Conservation (phyloP, 2,113 vertebrate genomes). For the Cebidichthys violaceus region DNA sequence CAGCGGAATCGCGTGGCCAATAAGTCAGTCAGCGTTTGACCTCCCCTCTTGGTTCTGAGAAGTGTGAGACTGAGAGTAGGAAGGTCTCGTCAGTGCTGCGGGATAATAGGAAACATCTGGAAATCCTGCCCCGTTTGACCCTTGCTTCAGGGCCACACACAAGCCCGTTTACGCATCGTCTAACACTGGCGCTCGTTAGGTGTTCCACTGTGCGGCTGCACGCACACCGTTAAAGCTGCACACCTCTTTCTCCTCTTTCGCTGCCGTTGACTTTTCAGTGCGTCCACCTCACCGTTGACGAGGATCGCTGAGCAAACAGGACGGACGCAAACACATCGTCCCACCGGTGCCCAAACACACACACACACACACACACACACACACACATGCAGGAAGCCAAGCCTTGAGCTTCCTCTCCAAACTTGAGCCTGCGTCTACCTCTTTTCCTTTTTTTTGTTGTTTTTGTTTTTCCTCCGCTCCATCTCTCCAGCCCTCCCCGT, state of each 20-base stretch:
- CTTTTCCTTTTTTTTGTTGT: slow-evolving; percentile 8
- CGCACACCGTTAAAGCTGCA: background rate
- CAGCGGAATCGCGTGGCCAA: slow-evolving; percentile 33
- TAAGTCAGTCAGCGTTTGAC: slow-evolving; percentile 46
- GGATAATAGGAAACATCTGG: slow-evolving; percentile 82
- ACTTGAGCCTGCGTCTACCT: slow-evolving; percentile 28
- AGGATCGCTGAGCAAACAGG: slow-evolving; percentile 54
- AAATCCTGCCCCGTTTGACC: slow-evolving; percentile 59
- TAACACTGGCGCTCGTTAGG: background rate
- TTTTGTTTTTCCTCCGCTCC: background rate
- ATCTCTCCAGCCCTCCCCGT: slow-evolving; percentile 48
- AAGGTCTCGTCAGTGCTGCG: slow-evolving; percentile 52
- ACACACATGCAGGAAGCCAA: slow-evolving; percentile 56
- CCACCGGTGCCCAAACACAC: slow-evolving; percentile 38
- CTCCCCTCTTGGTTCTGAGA: slow-evolving; percentile 36
- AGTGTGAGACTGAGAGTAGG: slow-evolving; percentile 39
- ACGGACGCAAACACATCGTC: slow-evolving; percentile 39
- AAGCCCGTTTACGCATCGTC: slow-evolving; percentile 33
- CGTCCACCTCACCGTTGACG: slow-evolving; percentile 10
- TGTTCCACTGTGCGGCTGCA: background rate
- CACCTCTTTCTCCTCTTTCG: background rate
- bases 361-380: slow-evolving; percentile 55
- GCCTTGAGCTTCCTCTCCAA: slow-evolving; percentile 55
- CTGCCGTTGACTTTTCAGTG: slow-evolving; percentile 13
- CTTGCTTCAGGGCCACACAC: slow-evolving; percentile 66